These are phyloP conservation scores for Tretioscincus oriximinensis DNA, from an alignment of 2,113 vertebrate species.

Conservation along the genomic window DNA sequence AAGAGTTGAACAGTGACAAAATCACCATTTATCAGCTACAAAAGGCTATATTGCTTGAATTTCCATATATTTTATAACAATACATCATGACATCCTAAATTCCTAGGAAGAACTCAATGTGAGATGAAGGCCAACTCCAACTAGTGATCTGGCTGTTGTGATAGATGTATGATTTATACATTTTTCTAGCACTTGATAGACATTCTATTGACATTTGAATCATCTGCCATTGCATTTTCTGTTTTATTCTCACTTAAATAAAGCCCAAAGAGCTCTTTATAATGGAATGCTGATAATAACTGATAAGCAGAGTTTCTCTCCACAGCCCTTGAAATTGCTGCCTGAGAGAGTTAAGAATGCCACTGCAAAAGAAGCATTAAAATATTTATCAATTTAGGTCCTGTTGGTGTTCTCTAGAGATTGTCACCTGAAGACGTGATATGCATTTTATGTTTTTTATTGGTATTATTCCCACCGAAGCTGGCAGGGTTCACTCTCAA, in stretches of 20 bases:
- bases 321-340: conserved; percentile 46
- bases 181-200: background rate
- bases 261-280: conserved; percentile 42
- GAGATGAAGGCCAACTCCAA: no score
- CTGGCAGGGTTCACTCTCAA: conserved; percentile 29
- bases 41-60: no score
- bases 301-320: conserved; percentile 43
- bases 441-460: conserved; percentile 39
- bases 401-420: conserved; percentile 48
- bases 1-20: background rate
- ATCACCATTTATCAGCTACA: background rate
- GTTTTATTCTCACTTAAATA: conserved; percentile 47
- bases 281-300: conserved; percentile 31
- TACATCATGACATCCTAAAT: no score
- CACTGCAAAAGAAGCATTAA: conserved; percentile 47
- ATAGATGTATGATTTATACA: background rate
- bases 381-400: conserved; percentile 61
- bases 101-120: no score
- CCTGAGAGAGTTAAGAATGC: conserved; percentile 50
- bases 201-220: conserved; percentile 30
- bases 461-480: conserved; percentile 38
- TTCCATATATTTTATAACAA: no score
- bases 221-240: conserved; percentile 22
- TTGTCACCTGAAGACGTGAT: conserved; percentile 26
- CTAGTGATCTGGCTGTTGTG: background rate